Evolutionary conservation across 2,888 invertebrate genomes (phyloP), one percentile per base, ranked within the genome.

Genomic region (Calameuta idolon): DNA sequence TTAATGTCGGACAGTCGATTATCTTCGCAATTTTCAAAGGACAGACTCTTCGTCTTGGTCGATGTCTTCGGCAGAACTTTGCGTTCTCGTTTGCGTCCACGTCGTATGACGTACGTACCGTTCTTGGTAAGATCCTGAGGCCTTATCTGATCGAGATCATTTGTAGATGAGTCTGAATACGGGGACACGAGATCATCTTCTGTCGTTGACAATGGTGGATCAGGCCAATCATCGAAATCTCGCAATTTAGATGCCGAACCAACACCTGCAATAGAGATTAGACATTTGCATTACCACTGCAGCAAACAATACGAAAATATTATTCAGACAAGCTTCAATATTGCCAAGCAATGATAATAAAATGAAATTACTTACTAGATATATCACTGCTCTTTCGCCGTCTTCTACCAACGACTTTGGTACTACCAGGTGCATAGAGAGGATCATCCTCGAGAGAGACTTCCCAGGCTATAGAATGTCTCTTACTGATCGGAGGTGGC

Each of bases 381-480:
- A 92, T 90, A 78, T 92, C 92, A 79, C 92, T 92, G 82, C 92
- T 92, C 81, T 92, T 90, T 79, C 92, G 88, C 74, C 92, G 88
- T 83, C 92, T 89, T 77, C 92, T 89, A 12, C 90, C 92, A 34
- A 92, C 92, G 80, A 95, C 95, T 92, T 94, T 95, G 81, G 94
- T 95, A 88, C 94, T 94, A 76, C 94, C 95, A 73, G 95, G 95
- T 74, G 95, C 95, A 81, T 95, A 93, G 73, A 95, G 93, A 79
- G 95, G 94, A 90, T 95, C 95, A 89, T 95, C 95, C 78, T 94
- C 94, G 86, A 97, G 93, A 81, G 96, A 95, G 82, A 97, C 96
- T 93, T 97, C 96, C 97, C 97, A 97, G 82, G 97, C 96, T 85
- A 97, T 96, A 89, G 96, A 96, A 89, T 95, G 95, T 87, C 96